Base-by-base conservation (phyloP, 2,888 invertebrate genomes). In the Abrostola tripartita region DNA sequence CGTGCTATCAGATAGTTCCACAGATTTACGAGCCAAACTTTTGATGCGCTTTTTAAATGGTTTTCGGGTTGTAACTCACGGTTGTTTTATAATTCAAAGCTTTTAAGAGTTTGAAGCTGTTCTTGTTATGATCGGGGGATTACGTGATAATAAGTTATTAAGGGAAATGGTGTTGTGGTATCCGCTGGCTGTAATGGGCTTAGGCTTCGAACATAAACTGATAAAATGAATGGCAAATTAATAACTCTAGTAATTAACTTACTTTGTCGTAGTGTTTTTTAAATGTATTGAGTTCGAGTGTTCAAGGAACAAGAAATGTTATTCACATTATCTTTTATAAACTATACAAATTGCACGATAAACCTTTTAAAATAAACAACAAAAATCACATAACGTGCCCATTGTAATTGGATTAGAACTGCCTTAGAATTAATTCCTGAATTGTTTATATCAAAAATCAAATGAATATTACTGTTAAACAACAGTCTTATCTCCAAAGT, bases 1-100 rank as follows among this genome's bases (percentile, higher is more conserved):
- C 77, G 74, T 78, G 74, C 51, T 66, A 80, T 74, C 78, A 52
- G 76, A 75, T 74, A 77, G 75, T 79, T 73, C 56, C 8, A 6
- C 63, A 61, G 55, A 78, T 78, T 78, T 79, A 79, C 58, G 70
- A 68, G 55, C 64, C 40, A 51, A 77, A 72, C 58, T 73, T 74
- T 66, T 59, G 68, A 71, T 75, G 67, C 67, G 55, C 65, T 69
- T 76, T 77, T 79, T 68, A 72, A 78, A 68, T 66, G 51, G 36
- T 49, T 56, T 66, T 59, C 9, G 42, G 38, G 11, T 54, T 57
- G 14, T 14, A 53, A 60, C 55, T 68, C 24, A 52, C 12, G 38
- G 57, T 1, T 56, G 60, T 57, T 61, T 58, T 57, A 76, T 63
- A 35, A 52, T 62, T 71, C 38, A 53, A 62, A 35, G 11, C 37